Base-by-base conservation (phyloP, 2,888 invertebrate species). In the Argyresthia goedartella region DNA sequence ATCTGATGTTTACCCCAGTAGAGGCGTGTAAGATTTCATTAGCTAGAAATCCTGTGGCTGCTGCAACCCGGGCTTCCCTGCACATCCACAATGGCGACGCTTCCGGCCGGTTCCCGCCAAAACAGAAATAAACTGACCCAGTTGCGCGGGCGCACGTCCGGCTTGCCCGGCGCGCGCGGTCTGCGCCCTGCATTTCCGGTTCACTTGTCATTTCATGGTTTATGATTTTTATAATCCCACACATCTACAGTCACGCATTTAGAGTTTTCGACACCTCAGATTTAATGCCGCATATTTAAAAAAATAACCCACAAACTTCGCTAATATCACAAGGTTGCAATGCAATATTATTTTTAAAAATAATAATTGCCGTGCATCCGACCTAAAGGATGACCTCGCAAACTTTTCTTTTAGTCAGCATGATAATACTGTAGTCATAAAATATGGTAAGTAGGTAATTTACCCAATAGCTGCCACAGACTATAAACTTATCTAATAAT, bases 51-150 rank as follows among this genome's bases (percentile, higher is more conserved):
- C 81, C 82, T 77, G 74, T 71, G 71, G 70, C 67, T 73, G 75
- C 76, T 82, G 84, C 82, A 25, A 25, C 81, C 85, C 80, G 82
- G 81, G 81, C 74, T 81, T 77, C 82, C 81, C 78, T 63, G 71
- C 73, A 70, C 80, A 76, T 81, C 82, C 73, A 85, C 85, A 85
- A 85, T 85, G 82, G 82, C 78, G 81, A 65, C 77, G 71, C 73
- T 81, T 86, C 85, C 85, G 86, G 84, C 80, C 81, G 78, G 81
- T 82, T 86, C 85, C 82, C 85, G 85, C 84, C 86, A 81, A 84
- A 85, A 79, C 82, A 80, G 81, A 85, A 86, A 86, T 86, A 86
- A 78, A 73, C 77, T 84, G 85, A 84, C 85, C 85, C 70, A 86
- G 76, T 81, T 86, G 72, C 78, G 73, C 70, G 74, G 64, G 67